Percentiles rank a stretch among this genome's conserved stretches.
Conservation (phyloP, 2,888 invertebrate genomes). For the Pantelozetes paolii region DNA sequence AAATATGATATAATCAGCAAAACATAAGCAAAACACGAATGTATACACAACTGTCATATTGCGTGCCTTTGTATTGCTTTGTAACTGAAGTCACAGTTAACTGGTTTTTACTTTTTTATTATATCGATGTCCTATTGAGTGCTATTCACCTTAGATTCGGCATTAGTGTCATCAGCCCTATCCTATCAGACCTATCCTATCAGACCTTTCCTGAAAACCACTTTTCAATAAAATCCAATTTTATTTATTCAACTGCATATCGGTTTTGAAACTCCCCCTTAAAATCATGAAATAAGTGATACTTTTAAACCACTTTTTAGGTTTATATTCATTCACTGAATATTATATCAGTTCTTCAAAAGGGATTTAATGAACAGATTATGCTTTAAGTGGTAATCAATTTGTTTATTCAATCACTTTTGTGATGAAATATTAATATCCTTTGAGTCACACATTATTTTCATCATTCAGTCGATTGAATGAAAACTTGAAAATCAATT, state of each 20-base stretch:
- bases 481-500: no score
- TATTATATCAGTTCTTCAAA: no score
- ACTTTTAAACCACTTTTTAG: no score
- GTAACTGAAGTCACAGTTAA: not conserved
- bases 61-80: not conserved
- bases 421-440: no score
- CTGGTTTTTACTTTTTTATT: not conserved
- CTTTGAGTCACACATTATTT: no score
- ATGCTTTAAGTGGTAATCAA: no score
- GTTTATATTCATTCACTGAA: no score
- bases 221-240: not conserved
- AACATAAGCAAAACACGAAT: no score
- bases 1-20: not conserved
- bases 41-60: no score
- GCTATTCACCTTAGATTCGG: constrained; percentile 12
- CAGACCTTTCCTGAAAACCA: not conserved
- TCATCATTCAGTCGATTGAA: no score
- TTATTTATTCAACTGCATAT: constrained; percentile 22
- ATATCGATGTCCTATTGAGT: not conserved
- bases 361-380: not conserved
- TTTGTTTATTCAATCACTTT: no score
- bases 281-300: not conserved
- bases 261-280: not conserved
- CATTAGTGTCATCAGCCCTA: constrained; percentile 23
- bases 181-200: no score